These are phyloP conservation scores for Acronicta alni DNA, from an alignment of 2,888 invertebrate species.

Conservation along the genomic window DNA sequence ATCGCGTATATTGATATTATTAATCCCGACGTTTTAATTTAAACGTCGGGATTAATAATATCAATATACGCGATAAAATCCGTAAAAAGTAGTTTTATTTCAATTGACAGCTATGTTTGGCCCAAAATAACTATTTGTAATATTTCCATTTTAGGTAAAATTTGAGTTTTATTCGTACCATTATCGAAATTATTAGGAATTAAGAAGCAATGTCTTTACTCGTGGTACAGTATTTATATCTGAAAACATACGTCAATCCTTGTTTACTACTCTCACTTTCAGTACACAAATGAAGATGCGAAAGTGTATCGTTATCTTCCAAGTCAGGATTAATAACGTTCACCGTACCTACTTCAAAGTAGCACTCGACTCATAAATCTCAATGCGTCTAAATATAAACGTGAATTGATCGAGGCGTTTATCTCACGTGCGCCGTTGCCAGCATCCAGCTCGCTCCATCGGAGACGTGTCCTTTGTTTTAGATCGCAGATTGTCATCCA, in stretches of 20 bases:
- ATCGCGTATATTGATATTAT: no score
- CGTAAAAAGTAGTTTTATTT: no score
- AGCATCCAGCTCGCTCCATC: constrained; percentile 25
- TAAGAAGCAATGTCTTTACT: no score
- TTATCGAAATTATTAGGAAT: no score
- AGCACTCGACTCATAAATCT: constrained; percentile 47
- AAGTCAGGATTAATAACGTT: constrained; percentile 34
- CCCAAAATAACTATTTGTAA: no score
- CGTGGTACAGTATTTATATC: constrained; percentile 19
- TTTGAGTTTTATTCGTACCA: no score
- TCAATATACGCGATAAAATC: no score
- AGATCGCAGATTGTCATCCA: constrained; percentile 32
- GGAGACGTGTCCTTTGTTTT: constrained; percentile 34
- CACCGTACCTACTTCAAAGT: constrained; percentile 44
- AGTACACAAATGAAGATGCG: constrained; percentile 18
- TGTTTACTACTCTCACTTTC: constrained; percentile 44
- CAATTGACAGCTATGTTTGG: no score
- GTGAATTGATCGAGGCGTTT: constrained; percentile 38
- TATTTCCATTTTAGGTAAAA: no score
- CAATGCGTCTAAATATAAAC: constrained; percentile 52
- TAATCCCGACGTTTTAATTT: no score
- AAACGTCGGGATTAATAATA: no score
- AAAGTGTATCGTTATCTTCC: constrained; percentile 41
- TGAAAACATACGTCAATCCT: constrained; percentile 20
- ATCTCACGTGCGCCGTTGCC: constrained; percentile 28